Evolutionary conservation across 2,888 invertebrate species (phyloP), one percentile per base, ranked within the genome.

Genomic region (Amaurobius ferox): DNA sequence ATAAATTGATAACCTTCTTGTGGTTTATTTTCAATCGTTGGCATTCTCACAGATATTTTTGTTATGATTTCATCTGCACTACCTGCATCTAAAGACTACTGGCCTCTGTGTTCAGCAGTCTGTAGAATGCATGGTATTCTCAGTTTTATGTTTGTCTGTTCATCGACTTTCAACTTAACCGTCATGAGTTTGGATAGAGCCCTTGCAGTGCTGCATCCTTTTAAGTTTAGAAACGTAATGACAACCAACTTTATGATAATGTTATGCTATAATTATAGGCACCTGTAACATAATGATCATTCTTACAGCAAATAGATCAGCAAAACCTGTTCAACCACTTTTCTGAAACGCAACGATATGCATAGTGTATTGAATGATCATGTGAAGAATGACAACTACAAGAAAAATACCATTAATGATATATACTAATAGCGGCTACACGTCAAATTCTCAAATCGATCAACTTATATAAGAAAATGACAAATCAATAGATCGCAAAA

Each of bases 81-180:
- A 3, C 68, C 76, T 0, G 71, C 80, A 1, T 70, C 77, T 9
- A 3, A 19, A 13, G 86, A 87, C 19, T 30, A 72, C 40, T 87
- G 86, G 86, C 71, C 77, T 6, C 29, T 87, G 0, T 80, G 80
- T 0, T 0, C 1, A 1, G 1, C 23, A 5, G 86, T 88, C 87
- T 91, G 91, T 78, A 83, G 89, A 39, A 39, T 90, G 1, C 89
- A 90, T n/a, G 91, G 91, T 86, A 89, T 89, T 3, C 85, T 89
- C 2, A 91, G 91, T 89, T 91, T 91, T 88, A 90, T 90, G 73
- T 88, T 91, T n/a, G 90, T 91, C 61, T 91, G 91, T 13, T 90
- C 90, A n/a, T 91, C 91, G 13, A 91, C 91, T 90, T 81, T 91
- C 68, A 91, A 91, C 1, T 89, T 91, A 6, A 90, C 90, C 29